phyloP scores from a whole-genome alignment of 2,888 invertebrate species.

The Polydrusus tereticollis region DNA sequence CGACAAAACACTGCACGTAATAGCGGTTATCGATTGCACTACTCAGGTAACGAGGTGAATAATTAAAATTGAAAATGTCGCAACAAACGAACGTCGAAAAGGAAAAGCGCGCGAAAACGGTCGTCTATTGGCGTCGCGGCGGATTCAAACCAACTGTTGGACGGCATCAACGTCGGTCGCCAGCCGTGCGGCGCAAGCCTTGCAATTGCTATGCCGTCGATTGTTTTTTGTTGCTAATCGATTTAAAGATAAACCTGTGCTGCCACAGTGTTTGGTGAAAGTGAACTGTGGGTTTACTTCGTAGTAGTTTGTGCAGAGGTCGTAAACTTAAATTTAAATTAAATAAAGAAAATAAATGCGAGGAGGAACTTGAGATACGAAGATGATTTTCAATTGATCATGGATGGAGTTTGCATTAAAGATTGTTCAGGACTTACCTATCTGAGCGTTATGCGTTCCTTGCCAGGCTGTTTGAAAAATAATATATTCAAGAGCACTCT shows the following conservation, averaged over 20 bases:
- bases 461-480: too few species aligned
- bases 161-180: conserved; percentile 21
- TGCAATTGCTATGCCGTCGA: conserved; percentile 23
- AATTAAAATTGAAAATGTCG: conserved; percentile 19
- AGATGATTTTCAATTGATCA: too few species aligned
- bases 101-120: conserved; percentile 26
- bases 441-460: too few species aligned
- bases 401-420: too few species aligned
- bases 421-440: too few species aligned
- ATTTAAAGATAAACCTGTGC: conserved; percentile 10
- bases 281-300: not conserved
- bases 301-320: not conserved
- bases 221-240: conserved; percentile 20
- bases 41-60: conserved; percentile 19
- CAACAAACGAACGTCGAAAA: conserved; percentile 14
- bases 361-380: too few species aligned
- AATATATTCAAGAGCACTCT: too few species aligned
- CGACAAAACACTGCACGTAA: conserved; percentile 18
- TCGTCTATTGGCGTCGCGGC: conserved; percentile 7
- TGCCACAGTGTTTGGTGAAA: not conserved
- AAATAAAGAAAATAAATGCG: not conserved
- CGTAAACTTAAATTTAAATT: not conserved
- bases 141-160: conserved; percentile 32
- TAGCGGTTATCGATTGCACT: conserved; percentile 13
- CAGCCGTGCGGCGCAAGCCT: conserved; percentile 7